A percentile compares a stretch with the other conserved stretches of the same genome.
These are phyloP conservation scores for Oreochromis mossambicus DNA, from an alignment of 2,797 vertebrate genomes.

Conservation along the genomic window DNA sequence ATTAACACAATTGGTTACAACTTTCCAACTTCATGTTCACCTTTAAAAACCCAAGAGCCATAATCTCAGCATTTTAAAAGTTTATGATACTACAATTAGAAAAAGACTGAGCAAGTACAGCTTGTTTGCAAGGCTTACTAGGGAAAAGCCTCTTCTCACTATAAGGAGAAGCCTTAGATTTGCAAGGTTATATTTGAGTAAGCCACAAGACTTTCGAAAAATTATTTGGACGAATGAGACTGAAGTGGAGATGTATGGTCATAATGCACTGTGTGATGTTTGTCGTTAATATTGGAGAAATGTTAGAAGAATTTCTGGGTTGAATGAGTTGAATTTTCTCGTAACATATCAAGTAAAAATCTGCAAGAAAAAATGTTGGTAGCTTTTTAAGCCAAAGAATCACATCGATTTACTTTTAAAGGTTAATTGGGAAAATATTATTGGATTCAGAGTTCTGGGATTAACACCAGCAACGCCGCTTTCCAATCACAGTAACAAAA, in stretches of 20 bases:
- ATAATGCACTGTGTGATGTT: background rate
- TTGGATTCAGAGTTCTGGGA: background rate
- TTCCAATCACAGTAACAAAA: background rate
- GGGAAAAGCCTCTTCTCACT: background rate
- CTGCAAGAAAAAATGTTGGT: background rate
- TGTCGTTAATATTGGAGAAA: background rate
- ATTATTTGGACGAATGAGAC: background rate
- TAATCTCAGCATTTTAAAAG: background rate
- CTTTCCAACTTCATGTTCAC: background rate
- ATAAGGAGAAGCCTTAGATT: background rate
- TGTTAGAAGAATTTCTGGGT: background rate
- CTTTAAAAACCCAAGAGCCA: background rate
- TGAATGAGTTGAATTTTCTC: background rate
- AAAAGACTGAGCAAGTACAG: background rate
- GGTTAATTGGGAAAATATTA: background rate
- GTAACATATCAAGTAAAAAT: background rate
- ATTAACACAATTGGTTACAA: background rate
- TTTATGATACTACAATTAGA: background rate
- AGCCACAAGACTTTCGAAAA: background rate
- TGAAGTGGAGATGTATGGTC: background rate
- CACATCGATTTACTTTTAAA: background rate
- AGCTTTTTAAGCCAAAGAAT: background rate
- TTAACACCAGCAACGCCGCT: background rate
- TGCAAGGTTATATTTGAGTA: background rate
- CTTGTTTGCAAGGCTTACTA: background rate